Percentiles rank a stretch among this genome's conserved stretches.
Conservation (phyloP, 2,797 vertebrate genomes). For the Phrynocephalus guinanensis region DNA sequence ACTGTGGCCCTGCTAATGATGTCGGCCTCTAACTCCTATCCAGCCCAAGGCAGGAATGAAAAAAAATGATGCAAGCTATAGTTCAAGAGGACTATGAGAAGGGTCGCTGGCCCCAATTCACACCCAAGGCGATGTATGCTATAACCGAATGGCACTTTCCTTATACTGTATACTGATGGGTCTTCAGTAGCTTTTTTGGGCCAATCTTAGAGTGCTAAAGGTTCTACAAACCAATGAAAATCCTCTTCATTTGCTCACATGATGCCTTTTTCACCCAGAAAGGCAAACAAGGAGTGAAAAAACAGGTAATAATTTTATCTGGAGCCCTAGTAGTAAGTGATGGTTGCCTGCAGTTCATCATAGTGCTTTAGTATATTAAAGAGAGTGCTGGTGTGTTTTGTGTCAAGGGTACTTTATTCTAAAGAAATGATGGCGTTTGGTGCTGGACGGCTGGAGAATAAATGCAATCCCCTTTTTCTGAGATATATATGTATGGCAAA, state of each 20-base stretch:
- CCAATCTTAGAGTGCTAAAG: conserved; percentile 28
- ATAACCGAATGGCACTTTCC: background rate
- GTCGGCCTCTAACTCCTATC: background rate
- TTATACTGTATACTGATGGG: conserved; percentile 28
- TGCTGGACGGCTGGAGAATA: conserved; percentile 57
- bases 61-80: background rate
- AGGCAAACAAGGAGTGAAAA: conserved; percentile 72
- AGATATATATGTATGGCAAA: rapidly evolving
- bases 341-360: conserved; percentile 58
- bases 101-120: background rate
- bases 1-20: background rate
- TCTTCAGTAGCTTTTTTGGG: background rate
- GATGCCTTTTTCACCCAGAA: conserved; percentile 75
- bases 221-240: conserved; percentile 49
- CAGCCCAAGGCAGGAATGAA: background rate
- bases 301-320: conserved; percentile 69
- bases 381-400: conserved; percentile 10
- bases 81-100: background rate
- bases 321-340: background rate
- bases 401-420: conserved; percentile 49
- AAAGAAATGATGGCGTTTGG: conserved; percentile 63
- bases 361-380: conserved; percentile 53
- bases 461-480: conserved; percentile 6
- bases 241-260: conserved; percentile 68
- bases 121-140: conserved; percentile 13